These are phyloP conservation scores for Psilopogon haemacephalus DNA, from an alignment of 2,113 vertebrate species.

Conservation along the genomic window DNA sequence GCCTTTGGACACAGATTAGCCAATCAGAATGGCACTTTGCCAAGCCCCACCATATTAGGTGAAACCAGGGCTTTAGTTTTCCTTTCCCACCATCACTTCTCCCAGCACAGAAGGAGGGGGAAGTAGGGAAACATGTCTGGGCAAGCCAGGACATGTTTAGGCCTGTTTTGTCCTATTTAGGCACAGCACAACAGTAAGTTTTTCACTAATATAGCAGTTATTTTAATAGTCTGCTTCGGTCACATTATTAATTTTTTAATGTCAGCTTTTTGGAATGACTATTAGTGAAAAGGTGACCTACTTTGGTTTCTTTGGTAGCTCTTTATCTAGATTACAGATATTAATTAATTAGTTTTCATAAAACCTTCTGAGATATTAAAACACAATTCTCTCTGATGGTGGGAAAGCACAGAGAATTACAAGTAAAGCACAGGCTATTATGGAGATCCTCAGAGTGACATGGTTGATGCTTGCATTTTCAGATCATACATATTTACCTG, in stretches of 20 bases:
- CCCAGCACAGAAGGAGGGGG: too few species aligned
- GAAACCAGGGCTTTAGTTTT: too few species aligned
- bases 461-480: neutral
- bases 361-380: neutral
- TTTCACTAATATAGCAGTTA: neutral
- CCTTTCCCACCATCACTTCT: too few species aligned
- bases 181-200: too few species aligned
- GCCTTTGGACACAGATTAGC: too few species aligned
- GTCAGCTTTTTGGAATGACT: neutral
- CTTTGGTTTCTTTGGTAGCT: neutral
- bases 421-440: neutral
- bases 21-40: too few species aligned
- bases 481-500: neutral
- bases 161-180: too few species aligned
- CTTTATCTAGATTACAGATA: neutral
- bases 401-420: neutral
- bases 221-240: neutral
- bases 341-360: neutral
- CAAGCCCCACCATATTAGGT: too few species aligned
- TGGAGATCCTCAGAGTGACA: neutral
- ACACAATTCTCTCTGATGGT: neutral
- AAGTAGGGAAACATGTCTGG: too few species aligned
- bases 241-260: neutral
- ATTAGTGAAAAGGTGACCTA: neutral
- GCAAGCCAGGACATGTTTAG: too few species aligned